These are phyloP conservation scores for Psephotus haematonotus DNA, from an alignment of 2,113 vertebrate genomes.

Conservation along the genomic window DNA sequence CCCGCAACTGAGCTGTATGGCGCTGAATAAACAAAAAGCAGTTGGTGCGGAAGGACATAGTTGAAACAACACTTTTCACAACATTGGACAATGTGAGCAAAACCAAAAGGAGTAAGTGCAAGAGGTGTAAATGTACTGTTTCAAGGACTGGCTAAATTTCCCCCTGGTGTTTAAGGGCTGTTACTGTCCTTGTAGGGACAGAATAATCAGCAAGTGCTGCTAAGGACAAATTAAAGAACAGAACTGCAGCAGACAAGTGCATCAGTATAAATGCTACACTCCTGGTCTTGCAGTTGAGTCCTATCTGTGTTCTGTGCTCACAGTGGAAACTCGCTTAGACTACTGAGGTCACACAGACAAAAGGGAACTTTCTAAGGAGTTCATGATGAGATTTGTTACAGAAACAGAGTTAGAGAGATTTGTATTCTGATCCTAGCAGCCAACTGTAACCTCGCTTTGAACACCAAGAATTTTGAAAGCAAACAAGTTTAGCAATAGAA, in stretches of 20 bases:
- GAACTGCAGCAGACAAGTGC: neutral
- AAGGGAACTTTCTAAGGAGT: neutral
- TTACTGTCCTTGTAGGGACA: neutral
- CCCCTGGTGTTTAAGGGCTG: neutral
- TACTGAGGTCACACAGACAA: neutral
- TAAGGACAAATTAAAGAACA: neutral
- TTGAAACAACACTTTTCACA: neutral
- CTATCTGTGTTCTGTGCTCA: neutral
- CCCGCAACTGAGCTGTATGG: constrained; percentile 93
- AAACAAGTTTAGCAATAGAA: neutral
- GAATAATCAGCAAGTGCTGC: neutral
- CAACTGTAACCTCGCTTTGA: neutral
- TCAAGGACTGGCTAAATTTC: neutral
- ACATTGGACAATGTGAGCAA: neutral
- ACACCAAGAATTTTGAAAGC: neutral
- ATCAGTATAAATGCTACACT: neutral
- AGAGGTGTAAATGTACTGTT: neutral
- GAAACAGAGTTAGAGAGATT: neutral
- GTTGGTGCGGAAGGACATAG: neutral
- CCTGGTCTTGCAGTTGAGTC: neutral
- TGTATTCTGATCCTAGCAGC: neutral
- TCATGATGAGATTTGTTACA: neutral
- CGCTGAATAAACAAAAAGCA: constrained; percentile 75
- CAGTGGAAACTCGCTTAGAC: neutral
- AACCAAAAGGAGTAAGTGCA: too few species aligned